A percentile compares a stretch with the other conserved stretches of the same genome.
Conservation (phyloP, 1,140 invertebrate genomes). For the Aphaenogaster ashmeadi region DNA sequence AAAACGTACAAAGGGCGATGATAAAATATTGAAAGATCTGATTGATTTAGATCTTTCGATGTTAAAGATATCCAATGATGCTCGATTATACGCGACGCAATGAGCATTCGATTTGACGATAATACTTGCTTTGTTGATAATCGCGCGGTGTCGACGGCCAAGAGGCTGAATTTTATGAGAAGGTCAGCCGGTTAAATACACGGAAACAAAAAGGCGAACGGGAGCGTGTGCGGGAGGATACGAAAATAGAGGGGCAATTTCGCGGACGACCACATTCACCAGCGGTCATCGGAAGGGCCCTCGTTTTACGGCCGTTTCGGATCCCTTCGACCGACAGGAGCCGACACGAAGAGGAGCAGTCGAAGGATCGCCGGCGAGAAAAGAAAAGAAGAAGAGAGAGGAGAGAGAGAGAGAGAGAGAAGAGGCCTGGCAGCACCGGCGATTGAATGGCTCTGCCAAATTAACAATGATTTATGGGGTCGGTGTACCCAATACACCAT, state of each 20-base stretch:
- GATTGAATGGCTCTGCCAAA: constrained; percentile 83
- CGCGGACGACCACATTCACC: constrained; percentile 52
- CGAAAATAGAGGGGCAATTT: constrained; percentile 78
- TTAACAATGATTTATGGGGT: constrained; percentile 85
- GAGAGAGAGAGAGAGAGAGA: constrained; percentile 54
- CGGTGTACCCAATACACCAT: constrained; percentile 80
- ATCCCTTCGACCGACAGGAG: constrained; percentile 65
- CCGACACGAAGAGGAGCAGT: constrained; percentile 59
- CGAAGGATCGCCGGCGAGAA: constrained; percentile 56
- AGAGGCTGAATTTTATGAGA: not conserved
- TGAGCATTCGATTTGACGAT: not conserved
- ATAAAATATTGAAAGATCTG: not conserved
- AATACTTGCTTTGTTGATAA: not conserved
- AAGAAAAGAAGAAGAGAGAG: constrained; percentile 52
- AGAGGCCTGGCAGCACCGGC: constrained; percentile 76
- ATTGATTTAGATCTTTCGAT: not conserved
- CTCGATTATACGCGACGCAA: not conserved
- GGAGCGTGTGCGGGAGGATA: constrained; percentile 70
- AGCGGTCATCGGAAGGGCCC: constrained; percentile 64
- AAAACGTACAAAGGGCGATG: not conserved
- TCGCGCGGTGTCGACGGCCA: not conserved
- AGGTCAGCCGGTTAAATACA: constrained; percentile 18
- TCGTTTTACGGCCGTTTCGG: constrained; percentile 69
- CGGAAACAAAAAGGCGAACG: constrained; percentile 59
- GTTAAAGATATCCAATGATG: not conserved